Evolutionary conservation across 2,113 vertebrate genomes (phyloP).

Genomic region (Todiramphus chloris): DNA sequence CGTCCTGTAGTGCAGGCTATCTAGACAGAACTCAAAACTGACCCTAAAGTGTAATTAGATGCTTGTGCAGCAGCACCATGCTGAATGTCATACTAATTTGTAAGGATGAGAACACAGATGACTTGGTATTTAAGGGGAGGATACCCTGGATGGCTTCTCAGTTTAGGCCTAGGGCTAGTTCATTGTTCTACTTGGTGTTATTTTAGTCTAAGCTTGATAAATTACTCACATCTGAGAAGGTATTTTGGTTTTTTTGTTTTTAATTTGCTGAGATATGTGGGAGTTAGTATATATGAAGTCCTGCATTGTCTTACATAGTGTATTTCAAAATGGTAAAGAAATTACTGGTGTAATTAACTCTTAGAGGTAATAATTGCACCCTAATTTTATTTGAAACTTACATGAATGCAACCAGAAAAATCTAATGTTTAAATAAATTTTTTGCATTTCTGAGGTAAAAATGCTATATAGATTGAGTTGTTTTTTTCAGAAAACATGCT

Average conservation of each 20-base stretch:
- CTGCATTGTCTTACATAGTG: background rate
- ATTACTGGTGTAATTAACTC: background rate
- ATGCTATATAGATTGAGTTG: too few relatives aligned
- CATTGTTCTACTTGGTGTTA: background rate
- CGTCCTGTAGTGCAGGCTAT: background rate
- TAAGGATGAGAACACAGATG: background rate
- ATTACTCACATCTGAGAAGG: background rate
- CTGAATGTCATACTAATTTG: too few relatives aligned
- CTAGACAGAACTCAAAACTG: background rate
- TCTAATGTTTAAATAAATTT: background rate
- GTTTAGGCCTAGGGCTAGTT: background rate
- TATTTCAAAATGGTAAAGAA: background rate
- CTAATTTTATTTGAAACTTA: background rate
- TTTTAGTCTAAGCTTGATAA: background rate
- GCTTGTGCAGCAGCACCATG: background rate
- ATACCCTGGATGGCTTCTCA: background rate
- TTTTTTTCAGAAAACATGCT: background rate
- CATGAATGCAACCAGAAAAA: background rate
- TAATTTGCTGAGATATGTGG: fast-evolving
- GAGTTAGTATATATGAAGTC: background rate
- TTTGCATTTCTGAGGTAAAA: background rate
- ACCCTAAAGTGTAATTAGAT: fast-evolving
- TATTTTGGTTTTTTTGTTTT: too few relatives aligned
- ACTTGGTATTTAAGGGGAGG: background rate
- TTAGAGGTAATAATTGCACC: background rate